Evolutionary conservation across 2,888 invertebrate genomes (phyloP).

Genomic region (Brenthis daphne): DNA sequence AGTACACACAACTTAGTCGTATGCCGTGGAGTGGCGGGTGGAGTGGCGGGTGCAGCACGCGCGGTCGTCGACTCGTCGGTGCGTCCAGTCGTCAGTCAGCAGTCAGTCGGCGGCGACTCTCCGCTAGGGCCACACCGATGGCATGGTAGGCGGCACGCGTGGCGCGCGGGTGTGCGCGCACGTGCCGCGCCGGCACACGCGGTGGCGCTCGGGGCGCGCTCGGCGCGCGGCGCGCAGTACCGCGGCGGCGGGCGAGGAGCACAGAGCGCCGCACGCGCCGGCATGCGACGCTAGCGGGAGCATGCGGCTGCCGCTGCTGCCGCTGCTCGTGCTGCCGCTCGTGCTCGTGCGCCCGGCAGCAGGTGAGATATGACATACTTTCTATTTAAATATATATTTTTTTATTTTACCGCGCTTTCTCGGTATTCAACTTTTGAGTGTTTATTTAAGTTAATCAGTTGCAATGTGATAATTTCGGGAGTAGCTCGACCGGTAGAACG

Average conservation of each 20-base stretch:
- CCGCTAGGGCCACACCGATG: constrained; percentile 62
- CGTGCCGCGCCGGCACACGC: constrained; percentile 46
- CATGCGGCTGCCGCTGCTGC: constrained; percentile 79
- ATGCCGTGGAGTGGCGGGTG: constrained; percentile 5
- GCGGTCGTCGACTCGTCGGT: constrained; percentile 47
- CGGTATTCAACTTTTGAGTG: constrained; percentile 32
- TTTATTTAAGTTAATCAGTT: constrained; percentile 51
- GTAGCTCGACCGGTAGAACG: constrained; percentile 54
- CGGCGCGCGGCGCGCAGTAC: constrained; percentile 50
- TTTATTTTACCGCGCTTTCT: constrained; percentile 21
- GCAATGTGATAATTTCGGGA: constrained; percentile 50
- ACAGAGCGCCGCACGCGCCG: constrained; percentile 65
- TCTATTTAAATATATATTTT: neutral
- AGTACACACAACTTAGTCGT: too few species aligned
- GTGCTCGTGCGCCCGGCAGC: constrained; percentile 76
- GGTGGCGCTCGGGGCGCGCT: constrained; percentile 45
- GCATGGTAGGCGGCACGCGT: constrained; percentile 47
- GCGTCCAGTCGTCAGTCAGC: constrained; percentile 63
- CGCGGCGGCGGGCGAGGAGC: constrained; percentile 55
- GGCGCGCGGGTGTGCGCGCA: constrained; percentile 51
- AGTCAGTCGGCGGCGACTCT: constrained; percentile 68
- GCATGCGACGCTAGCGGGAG: constrained; percentile 73
- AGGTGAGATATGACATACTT: constrained; percentile 55
- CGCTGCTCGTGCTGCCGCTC: constrained; percentile 78
- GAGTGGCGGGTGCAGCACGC: constrained; percentile 31